Percentiles rank a stretch among this genome's conserved stretches.
phyloP scores from a whole-genome alignment of 2,888 invertebrate species.

The Halictus ligatus region DNA sequence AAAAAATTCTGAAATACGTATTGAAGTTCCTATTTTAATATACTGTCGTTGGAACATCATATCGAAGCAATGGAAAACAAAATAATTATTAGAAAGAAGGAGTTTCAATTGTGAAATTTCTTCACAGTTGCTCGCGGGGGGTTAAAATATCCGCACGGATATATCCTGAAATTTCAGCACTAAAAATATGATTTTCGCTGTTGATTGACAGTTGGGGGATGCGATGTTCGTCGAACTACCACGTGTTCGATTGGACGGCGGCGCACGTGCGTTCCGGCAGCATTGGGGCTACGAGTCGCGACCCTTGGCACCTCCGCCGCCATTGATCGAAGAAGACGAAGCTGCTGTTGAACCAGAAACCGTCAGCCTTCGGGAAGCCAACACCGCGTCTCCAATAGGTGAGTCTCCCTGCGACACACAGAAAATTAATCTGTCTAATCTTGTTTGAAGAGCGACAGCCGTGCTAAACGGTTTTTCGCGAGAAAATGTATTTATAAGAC shows the following conservation, averaged over 20 bases:
- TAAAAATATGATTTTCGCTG: background rate
- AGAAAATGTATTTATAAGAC: background rate
- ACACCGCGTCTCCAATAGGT: conserved; percentile 87
- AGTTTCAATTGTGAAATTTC: background rate
- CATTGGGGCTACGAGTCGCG: conserved; percentile 88
- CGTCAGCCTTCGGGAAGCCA: conserved; percentile 88
- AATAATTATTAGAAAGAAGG: background rate
- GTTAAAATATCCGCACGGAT: background rate
- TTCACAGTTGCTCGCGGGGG: background rate
- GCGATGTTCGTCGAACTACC: conserved; percentile 87
- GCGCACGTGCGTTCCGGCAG: conserved; percentile 87
- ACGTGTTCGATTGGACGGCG: conserved; percentile 89
- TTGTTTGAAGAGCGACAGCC: conserved; percentile 13
- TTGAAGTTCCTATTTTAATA: too few relatives aligned
- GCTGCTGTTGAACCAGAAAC: conserved; percentile 88
- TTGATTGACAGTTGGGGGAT: conserved; percentile 85
- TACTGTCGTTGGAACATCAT: too few relatives aligned
- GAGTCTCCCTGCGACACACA: conserved; percentile 72
- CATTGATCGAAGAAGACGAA: conserved; percentile 89
- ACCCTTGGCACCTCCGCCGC: conserved; percentile 88
- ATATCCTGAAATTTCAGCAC: background rate
- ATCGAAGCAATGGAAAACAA: too few relatives aligned
- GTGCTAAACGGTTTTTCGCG: background rate
- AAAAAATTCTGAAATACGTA: too few relatives aligned
- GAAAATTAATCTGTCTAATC: conserved; percentile 25